These are phyloP conservation scores for Pelosia muscerda DNA, from an alignment of 2,888 invertebrate species.

Conservation along the genomic window DNA sequence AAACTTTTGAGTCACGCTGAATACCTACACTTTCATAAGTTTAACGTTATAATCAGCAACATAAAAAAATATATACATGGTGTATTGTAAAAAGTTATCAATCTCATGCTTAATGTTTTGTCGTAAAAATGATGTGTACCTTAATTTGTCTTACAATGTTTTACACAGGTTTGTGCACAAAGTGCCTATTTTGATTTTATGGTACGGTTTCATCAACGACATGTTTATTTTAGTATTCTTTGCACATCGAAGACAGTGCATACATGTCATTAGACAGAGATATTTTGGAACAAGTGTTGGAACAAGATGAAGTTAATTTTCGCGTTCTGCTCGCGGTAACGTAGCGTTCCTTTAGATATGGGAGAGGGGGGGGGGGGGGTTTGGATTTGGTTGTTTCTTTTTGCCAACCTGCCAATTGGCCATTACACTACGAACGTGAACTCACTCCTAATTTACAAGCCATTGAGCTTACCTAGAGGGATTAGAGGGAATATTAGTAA, in stretches of 20 bases:
- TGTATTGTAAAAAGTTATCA: conserved; percentile 8
- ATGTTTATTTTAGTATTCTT: conserved; percentile 27
- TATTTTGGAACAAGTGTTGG: conserved; percentile 2
- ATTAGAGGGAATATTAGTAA: too few relatives aligned
- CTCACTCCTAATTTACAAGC: too few relatives aligned
- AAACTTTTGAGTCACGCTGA: conserved; percentile 10
- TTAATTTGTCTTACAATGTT: conserved; percentile 30
- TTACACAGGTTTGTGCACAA: conserved; percentile 29
- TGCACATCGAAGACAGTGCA: conserved; percentile 11
- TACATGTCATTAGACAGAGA: conserved; percentile 3
- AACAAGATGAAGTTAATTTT: not conserved
- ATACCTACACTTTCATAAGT: conserved; percentile 11
- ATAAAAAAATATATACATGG: conserved; percentile 6
- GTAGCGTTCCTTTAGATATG: too few relatives aligned
- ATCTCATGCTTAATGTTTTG: conserved; percentile 15
- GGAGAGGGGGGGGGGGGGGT: too few relatives aligned
- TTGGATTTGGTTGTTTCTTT: too few relatives aligned
- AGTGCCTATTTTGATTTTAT: conserved; percentile 46
- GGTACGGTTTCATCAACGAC: conserved; percentile 31
- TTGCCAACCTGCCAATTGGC: too few relatives aligned
- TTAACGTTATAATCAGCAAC: conserved; percentile 6
- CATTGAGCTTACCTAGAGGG: too few relatives aligned
- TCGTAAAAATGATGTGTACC: conserved; percentile 13
- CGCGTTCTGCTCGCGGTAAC: too few relatives aligned
- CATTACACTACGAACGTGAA: too few relatives aligned